Evolutionary conservation across 2,113 vertebrate species (phyloP).

Genomic region (Agapornis roseicollis): DNA sequence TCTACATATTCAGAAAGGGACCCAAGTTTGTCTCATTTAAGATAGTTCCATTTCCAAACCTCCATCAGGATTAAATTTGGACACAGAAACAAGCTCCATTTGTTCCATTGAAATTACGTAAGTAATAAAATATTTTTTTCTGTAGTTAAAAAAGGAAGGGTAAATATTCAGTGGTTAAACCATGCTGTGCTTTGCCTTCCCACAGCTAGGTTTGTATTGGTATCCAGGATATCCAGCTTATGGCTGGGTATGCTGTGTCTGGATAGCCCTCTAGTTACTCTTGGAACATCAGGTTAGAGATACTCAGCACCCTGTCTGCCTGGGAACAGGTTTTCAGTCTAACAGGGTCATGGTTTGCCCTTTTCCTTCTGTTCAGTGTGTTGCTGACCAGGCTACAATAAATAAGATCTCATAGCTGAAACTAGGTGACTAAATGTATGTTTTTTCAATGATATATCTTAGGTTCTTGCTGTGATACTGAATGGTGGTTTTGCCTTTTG

Average conservation of each 20-base stretch:
- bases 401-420: neutral
- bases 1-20: neutral
- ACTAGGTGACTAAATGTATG: neutral
- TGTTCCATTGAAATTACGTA: constrained; percentile 9
- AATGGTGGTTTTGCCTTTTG: neutral
- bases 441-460: neutral
- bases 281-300: neutral
- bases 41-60: neutral
- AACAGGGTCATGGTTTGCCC: neutral
- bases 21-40: neutral
- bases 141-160: constrained; percentile 22
- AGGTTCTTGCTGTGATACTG: neutral
- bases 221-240: neutral
- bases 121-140: constrained; percentile 47
- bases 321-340: neutral
- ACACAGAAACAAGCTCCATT: constrained; percentile 4
- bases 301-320: neutral
- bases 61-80: neutral
- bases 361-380: neutral
- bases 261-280: neutral
- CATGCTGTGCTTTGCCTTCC: constrained; percentile 27
- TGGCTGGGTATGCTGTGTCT: neutral
- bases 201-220: neutral
- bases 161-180: constrained; percentile 50
- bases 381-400: neutral